phyloP scores from a whole-genome alignment of 2,888 invertebrate genomes.

The Fabriciana adippe region DNA sequence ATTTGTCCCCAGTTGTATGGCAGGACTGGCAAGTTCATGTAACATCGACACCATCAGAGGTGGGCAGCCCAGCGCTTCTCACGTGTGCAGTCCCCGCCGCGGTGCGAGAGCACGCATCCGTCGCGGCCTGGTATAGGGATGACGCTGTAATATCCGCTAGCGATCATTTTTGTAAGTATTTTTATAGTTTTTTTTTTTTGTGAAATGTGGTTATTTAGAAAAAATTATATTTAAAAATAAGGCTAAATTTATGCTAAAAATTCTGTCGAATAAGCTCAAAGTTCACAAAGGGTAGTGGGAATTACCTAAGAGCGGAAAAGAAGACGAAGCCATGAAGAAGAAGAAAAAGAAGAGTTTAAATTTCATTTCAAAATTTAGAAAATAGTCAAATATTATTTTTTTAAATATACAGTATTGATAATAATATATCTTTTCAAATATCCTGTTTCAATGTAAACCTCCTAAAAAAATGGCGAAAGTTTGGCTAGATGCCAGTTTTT shows the following conservation, averaged over 20 bases:
- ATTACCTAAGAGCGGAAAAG: too few species aligned
- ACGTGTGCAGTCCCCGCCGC: constrained; percentile 84
- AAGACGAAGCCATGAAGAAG: too few species aligned
- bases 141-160: constrained; percentile 86
- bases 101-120: constrained; percentile 87
- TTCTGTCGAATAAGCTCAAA: too few species aligned
- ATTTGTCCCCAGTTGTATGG: constrained; percentile 84
- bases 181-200: not conserved
- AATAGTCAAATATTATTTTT: too few species aligned
- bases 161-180: constrained; percentile 67
- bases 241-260: too few species aligned
- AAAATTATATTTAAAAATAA: too few species aligned
- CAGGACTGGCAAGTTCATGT: constrained; percentile 89
- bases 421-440: too few species aligned
- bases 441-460: not conserved
- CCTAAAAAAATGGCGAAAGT: not conserved
- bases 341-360: too few species aligned
- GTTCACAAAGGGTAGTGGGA: too few species aligned
- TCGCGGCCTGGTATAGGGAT: constrained; percentile 90
- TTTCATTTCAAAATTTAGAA: too few species aligned
- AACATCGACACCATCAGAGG: constrained; percentile 86
- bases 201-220: too few species aligned
- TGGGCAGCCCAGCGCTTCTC: constrained; percentile 87
- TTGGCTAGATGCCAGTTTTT: constrained; percentile 28
- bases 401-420: too few species aligned